phyloP scores from a whole-genome alignment of 1,140 invertebrate species.

The Nixonia krombeini region DNA sequence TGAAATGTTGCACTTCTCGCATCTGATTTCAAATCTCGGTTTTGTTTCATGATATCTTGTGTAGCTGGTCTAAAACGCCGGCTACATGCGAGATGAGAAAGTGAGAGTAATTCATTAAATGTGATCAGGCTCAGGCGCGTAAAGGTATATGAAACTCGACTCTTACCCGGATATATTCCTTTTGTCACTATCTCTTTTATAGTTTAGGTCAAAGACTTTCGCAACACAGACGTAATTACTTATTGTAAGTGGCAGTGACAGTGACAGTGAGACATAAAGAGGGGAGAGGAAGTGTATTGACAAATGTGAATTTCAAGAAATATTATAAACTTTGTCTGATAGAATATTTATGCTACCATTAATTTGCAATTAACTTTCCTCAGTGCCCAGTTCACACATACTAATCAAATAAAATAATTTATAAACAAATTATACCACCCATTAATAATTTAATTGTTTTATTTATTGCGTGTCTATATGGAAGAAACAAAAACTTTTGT shows the following conservation, averaged over 20 bases:
- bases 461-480: too few species aligned
- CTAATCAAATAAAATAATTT: too few species aligned
- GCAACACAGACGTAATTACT: background rate
- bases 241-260: background rate
- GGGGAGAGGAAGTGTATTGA: too few species aligned
- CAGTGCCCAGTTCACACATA: too few species aligned
- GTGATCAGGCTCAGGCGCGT: background rate
- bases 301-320: too few species aligned
- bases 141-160: background rate
- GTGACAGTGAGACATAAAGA: background rate
- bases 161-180: background rate
- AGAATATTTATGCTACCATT: too few species aligned
- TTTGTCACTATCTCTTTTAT: background rate
- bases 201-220: slow-evolving; percentile 1
- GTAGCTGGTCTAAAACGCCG: background rate
- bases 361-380: too few species aligned
- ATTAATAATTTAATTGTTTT: too few species aligned
- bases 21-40: background rate
- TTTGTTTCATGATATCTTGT: background rate
- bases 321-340: too few species aligned
- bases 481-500: too few species aligned
- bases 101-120: background rate
- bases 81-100: background rate
- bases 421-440: too few species aligned
- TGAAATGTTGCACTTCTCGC: background rate